Evolutionary conservation across 2,797 vertebrate genomes (phyloP).

Genomic region (Typhlichthys subterraneus): DNA sequence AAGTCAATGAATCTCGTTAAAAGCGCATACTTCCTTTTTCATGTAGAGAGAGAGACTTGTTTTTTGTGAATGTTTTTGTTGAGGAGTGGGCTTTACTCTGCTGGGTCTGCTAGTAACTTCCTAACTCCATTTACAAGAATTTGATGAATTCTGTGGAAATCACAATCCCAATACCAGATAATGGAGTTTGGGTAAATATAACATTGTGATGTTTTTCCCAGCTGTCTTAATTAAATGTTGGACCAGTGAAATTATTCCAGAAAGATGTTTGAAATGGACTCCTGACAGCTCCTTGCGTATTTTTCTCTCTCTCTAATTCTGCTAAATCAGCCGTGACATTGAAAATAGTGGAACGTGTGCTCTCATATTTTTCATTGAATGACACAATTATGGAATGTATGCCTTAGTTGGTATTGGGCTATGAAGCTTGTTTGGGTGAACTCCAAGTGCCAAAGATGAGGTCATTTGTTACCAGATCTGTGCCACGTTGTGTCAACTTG

Average conservation of each 20-base stretch:
- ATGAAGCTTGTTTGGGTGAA: conserved; percentile 72
- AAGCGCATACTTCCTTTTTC: conserved; percentile 16
- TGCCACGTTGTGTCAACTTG: conserved; percentile 27
- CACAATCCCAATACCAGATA: conserved; percentile 16
- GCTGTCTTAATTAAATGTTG: conserved; percentile 28
- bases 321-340: conserved; percentile 44
- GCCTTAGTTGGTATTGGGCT: conserved; percentile 43
- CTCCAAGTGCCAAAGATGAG: conserved; percentile 65
- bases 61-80: neutral
- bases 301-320: conserved; percentile 37
- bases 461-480: conserved; percentile 68
- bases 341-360: conserved; percentile 59
- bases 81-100: no score
- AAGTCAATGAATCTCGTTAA: neutral
- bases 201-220: conserved; percentile 37
- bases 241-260: conserved; percentile 20
- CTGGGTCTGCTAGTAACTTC: neutral
- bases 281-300: conserved; percentile 21
- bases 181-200: conserved; percentile 43
- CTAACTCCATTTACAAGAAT: conserved; percentile 10
- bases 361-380: conserved; percentile 32
- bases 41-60: neutral
- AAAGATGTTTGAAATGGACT: conserved; percentile 35
- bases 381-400: conserved; percentile 60
- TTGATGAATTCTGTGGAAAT: conserved; percentile 31